Base-by-base conservation (phyloP, 37 sponge, comb jelly and placozoan genomes). In the Lycopodina hypogea region DNA sequence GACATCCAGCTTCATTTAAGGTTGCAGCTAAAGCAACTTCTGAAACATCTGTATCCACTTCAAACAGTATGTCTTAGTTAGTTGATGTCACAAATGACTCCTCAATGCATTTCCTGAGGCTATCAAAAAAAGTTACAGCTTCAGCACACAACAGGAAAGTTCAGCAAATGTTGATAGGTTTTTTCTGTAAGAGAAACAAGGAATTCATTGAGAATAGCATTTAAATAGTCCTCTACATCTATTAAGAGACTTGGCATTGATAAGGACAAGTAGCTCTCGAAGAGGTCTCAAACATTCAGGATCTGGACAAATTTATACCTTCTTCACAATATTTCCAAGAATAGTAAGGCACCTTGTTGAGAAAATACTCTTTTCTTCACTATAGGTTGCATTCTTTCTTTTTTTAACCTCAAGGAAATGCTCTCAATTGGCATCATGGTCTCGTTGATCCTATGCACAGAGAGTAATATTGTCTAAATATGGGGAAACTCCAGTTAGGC, bases 1-100 rank as follows among this genome's bases (percentile, higher is more conserved):
- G 71, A 24, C 71, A 50, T 39, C 71, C 71, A 23, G 29, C 35
- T 26, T 71, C 50, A 42, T 71, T 71, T 18, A 71, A 39, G 48
- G 71, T 58, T 24, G 48, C 48, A 45, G 48, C 48, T 45, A 45
- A 12, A 45, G 48, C 48, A 4, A 45, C 48, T 45, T 45, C 48
- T 45, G 48, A 45, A 12, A 9, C 48, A 45, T 45, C 48, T 9
- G 48, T 45, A 4, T 45, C 48, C 23, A 58, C 59, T 58, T 58
- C 59, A 58, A 58, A 58, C 6, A 19, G 59, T 26, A 45, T 12
- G 8, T 45, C 48, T 19, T 58, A 8, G 14, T 58, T 19, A 2
- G 29, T 15, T 34, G 68, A 34, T 4, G 28, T 26, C 37, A 67
- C 38, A 11, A 67, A 7, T 67, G 68, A 67, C 3, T 67, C 37